phyloP scores from a whole-genome alignment of 2,797 vertebrate genomes.

The Heterohyrax brucei region DNA sequence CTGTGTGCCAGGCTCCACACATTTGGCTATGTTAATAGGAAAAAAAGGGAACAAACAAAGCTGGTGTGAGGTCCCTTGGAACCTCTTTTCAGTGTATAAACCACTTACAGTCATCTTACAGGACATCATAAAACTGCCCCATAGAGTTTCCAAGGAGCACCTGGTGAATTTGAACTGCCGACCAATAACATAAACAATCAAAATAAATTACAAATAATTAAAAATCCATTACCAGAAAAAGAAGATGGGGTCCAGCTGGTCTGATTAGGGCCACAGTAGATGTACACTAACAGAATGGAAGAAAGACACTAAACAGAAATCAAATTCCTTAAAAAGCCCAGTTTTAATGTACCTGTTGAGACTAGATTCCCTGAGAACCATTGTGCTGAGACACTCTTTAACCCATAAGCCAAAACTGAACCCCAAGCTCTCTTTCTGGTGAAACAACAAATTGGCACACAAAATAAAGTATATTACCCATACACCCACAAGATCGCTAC shows the following conservation, averaged over 20 bases:
- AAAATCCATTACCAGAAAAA: neutral
- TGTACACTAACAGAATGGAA: neutral
- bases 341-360: neutral
- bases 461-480: neutral
- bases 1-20: neutral
- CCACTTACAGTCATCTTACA: too few species aligned
- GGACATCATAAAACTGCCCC: too few species aligned
- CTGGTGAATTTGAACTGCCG: too few species aligned
- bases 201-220: constrained; percentile 51
- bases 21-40: neutral
- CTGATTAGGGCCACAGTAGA: neutral
- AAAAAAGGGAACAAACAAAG: neutral
- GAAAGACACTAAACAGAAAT: neutral
- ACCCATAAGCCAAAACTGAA: neutral
- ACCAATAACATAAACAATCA: neutral
- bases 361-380: neutral
- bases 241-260: neutral
- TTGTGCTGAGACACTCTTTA: neutral
- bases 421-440: too few species aligned
- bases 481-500: too few species aligned
- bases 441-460: neutral
- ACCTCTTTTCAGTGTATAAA: neutral
- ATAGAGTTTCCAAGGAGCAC: too few species aligned
- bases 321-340: neutral
- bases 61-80: neutral